These are phyloP conservation scores for Phocides pigmalion DNA, from an alignment of 1,140 invertebrate genomes.

Conservation along the genomic window DNA sequence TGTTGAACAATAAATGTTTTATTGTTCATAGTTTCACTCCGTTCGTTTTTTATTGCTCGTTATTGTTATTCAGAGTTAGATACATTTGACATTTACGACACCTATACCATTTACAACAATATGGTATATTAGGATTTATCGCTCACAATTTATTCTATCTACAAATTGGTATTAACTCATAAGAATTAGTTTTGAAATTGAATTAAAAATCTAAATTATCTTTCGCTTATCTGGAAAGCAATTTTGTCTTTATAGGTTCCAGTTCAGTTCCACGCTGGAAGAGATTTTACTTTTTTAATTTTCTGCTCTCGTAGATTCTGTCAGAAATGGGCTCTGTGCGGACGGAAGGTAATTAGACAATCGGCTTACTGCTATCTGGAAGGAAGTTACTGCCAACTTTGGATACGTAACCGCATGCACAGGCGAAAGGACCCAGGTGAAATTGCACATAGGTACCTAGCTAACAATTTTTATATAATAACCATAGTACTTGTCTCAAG, in stretches of 20 bases:
- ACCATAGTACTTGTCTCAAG: neutral
- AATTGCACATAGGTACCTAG: conserved; percentile 72
- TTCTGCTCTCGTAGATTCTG: conserved; percentile 86
- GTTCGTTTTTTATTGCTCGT: neutral
- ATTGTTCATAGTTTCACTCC: neutral
- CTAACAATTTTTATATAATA: conserved; percentile 52
- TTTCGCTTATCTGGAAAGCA: neutral
- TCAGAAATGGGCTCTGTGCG: conserved; percentile 89
- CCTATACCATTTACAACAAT: neutral
- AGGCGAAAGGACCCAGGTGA: conserved; percentile 81
- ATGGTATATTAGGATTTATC: neutral
- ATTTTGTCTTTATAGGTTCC: neutral
- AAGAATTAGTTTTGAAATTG: neutral
- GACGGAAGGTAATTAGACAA: conserved; percentile 89
- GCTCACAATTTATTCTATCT: conserved; percentile 12
- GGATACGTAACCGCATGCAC: conserved; percentile 86
- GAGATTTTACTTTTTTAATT: conserved; percentile 9
- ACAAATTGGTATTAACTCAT: neutral
- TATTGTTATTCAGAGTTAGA: neutral
- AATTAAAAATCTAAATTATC: neutral
- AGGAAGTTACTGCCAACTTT: conserved; percentile 90
- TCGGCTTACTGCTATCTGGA: conserved; percentile 93
- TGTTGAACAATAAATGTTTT: neutral
- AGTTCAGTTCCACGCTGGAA: conserved; percentile 3
- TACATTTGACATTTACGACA: neutral